Evolutionary conservation across 2,113 vertebrate genomes (phyloP).

Genomic region (Parus major): DNA sequence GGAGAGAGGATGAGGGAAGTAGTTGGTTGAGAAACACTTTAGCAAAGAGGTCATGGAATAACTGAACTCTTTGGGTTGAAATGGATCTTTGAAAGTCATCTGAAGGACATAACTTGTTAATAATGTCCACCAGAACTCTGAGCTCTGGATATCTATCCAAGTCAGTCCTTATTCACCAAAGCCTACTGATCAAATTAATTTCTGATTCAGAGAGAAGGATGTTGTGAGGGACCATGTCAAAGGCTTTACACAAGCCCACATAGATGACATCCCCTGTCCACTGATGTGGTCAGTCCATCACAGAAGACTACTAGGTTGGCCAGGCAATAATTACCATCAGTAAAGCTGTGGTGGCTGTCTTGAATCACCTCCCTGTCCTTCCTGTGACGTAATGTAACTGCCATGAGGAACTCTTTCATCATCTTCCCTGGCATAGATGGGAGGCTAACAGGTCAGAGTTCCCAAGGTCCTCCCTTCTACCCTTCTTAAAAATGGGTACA

Average conservation of each 20-base stretch:
- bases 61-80: neutral
- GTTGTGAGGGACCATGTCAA: neutral
- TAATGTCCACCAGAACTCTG: neutral
- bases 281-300: neutral
- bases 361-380: too few relatives aligned
- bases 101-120: neutral
- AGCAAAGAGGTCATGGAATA: neutral
- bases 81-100: neutral
- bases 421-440: neutral
- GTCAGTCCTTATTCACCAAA: neutral
- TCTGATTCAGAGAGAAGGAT: neutral
- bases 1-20: neutral
- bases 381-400: neutral
- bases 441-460: neutral
- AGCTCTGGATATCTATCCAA: neutral
- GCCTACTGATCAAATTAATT: neutral
- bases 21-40: neutral
- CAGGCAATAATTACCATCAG: neutral
- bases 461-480: neutral
- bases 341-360: neutral
- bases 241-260: neutral
- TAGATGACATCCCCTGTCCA: neutral
- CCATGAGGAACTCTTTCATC: neutral
- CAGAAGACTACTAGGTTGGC: neutral
- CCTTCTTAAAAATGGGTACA: neutral